Percentiles rank a stretch among this genome's conserved stretches.
These are phyloP conservation scores for Gerris buenoi DNA, from an alignment of 1,140 invertebrate species.

Conservation along the genomic window DNA sequence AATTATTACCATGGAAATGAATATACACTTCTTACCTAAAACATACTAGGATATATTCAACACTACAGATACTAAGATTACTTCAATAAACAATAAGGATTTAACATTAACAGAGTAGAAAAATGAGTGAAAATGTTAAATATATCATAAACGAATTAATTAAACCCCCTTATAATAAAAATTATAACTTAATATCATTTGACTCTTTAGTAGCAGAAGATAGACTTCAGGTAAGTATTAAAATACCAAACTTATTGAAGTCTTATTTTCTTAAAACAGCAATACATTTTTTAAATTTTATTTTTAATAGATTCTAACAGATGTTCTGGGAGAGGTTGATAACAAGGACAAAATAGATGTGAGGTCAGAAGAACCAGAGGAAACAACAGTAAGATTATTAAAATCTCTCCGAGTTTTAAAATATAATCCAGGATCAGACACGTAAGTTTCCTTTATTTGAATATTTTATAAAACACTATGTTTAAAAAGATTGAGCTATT, in stretches of 20 bases:
- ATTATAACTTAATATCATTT: conserved; percentile 70
- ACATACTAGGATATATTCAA: too few relatives aligned
- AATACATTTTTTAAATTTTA: conserved; percentile 11
- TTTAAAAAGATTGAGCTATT: too few relatives aligned
- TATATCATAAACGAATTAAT: conserved; percentile 63
- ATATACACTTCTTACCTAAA: too few relatives aligned
- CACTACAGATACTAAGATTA: too few relatives aligned
- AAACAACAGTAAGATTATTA: conserved; percentile 45
- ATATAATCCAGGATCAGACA: conserved; percentile 46
- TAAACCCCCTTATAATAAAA: conserved; percentile 53
- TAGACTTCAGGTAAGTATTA: conserved; percentile 52
- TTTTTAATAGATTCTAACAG: conserved; percentile 39
- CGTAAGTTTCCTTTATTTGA: too few relatives aligned
- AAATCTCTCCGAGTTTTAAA: conserved; percentile 47
- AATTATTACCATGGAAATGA: too few relatives aligned
- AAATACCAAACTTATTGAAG: background rate
- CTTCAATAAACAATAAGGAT: too few relatives aligned
- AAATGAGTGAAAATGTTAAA: conserved; percentile 54
- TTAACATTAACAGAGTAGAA: too few relatives aligned
- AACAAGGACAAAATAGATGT: conserved; percentile 42
- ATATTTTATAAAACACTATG: too few relatives aligned
- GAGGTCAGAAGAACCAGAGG: conserved; percentile 42
- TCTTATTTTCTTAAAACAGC: background rate
- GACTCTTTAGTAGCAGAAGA: conserved; percentile 60
- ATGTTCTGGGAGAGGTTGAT: conserved; percentile 51